These are phyloP conservation scores for Eilema depressum DNA, from an alignment of 2,888 invertebrate genomes.

Conservation along the genomic window DNA sequence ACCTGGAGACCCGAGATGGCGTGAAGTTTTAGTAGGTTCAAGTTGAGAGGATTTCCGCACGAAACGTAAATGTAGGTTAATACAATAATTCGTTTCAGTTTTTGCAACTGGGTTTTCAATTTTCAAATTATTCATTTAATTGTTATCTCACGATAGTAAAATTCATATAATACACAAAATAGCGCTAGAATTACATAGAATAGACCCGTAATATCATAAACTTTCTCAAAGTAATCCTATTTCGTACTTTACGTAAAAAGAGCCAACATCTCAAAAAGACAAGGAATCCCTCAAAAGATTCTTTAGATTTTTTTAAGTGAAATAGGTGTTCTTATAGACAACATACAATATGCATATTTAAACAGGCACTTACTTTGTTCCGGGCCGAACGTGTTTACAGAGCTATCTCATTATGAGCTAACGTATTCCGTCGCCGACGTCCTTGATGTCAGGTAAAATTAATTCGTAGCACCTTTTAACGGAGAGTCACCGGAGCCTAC, in stretches of 20 bases:
- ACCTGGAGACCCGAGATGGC: too few species aligned
- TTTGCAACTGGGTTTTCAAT: too few species aligned
- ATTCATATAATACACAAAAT: too few species aligned
- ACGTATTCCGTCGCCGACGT: constrained; percentile 70
- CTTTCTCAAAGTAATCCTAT: background rate
- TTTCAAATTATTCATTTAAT: too few species aligned
- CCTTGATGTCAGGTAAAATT: constrained; percentile 81
- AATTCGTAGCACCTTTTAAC: constrained; percentile 82
- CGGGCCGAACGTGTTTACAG: constrained; percentile 63
- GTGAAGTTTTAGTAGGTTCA: too few species aligned
- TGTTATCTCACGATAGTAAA: too few species aligned
- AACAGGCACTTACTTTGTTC: constrained; percentile 57
- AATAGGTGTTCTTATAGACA: constrained; percentile 49
- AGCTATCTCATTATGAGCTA: constrained; percentile 73
- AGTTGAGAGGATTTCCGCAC: too few species aligned
- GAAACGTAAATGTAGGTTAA: too few species aligned
- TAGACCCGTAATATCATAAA: background rate
- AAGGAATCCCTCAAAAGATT: constrained; percentile 19
- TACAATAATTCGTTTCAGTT: too few species aligned
- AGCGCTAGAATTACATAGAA: too few species aligned
- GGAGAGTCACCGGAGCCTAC: constrained; percentile 67
- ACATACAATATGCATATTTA: constrained; percentile 59
- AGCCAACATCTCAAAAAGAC: background rate
- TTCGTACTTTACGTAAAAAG: background rate
- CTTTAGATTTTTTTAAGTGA: constrained; percentile 38